phyloP scores from a whole-genome alignment of 2,797 vertebrate species.

The Sus cebifrons region DNA sequence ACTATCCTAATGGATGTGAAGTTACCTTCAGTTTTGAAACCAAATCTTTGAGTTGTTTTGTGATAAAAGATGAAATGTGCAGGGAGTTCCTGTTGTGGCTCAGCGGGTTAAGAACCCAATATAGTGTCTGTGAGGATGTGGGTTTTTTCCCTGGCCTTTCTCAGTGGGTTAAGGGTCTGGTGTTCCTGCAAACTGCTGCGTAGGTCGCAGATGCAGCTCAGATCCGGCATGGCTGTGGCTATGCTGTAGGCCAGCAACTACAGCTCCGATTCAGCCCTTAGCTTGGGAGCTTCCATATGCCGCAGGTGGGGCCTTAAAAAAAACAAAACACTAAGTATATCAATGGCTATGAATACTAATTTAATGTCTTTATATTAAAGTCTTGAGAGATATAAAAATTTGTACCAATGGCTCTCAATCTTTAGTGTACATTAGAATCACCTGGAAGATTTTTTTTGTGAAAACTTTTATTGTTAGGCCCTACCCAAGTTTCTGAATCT shows the following conservation, averaged over 20 bases:
- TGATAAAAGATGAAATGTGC: not conserved
- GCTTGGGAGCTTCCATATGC: too few species aligned
- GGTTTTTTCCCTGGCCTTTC: too few species aligned
- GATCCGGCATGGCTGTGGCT: too few species aligned
- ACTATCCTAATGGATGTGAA: not conserved
- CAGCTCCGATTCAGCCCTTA: too few species aligned
- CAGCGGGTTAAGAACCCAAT: too few species aligned
- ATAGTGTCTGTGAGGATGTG: too few species aligned
- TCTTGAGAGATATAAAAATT: slow-evolving; percentile 45
- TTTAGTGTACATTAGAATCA: not conserved
- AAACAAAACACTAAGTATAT: not conserved
- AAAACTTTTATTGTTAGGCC: not conserved
- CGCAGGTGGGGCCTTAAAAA: too few species aligned
- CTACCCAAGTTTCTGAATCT: slow-evolving; percentile 43
- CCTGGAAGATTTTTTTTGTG: slow-evolving; percentile 32
- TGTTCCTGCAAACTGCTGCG: too few species aligned
- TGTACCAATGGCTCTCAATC: not conserved
- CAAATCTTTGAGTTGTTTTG: slow-evolving; percentile 8
- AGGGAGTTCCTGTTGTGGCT: too few species aligned
- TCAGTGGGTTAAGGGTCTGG: too few species aligned
- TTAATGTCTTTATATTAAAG: not conserved
- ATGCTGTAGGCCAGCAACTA: too few species aligned
- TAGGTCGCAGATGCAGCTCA: too few species aligned
- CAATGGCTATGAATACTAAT: not conserved
- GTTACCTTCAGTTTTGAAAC: slow-evolving; percentile 37